These are phyloP conservation scores for Drosophila flavopinicola DNA, from an alignment of 2,888 invertebrate genomes.

Conservation along the genomic window DNA sequence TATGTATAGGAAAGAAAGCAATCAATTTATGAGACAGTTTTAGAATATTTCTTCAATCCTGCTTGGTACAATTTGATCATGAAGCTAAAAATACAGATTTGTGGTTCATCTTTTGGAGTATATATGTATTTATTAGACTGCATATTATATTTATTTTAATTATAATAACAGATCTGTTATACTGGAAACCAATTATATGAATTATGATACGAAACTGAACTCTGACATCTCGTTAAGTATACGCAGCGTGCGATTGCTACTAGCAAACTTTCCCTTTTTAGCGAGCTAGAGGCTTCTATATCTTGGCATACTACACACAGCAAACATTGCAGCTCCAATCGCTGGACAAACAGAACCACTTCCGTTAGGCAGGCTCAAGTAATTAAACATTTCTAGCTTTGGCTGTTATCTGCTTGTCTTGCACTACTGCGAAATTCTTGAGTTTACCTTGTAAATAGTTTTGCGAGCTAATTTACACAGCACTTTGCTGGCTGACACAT, in stretches of 20 bases:
- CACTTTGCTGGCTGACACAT: slow-evolving; percentile 74
- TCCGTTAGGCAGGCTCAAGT: slow-evolving; percentile 54
- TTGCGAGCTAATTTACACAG: slow-evolving; percentile 76
- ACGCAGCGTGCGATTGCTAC: slow-evolving; percentile 36
- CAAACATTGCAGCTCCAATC: slow-evolving; percentile 55
- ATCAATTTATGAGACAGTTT: no score
- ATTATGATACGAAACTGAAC: slow-evolving; percentile 37
- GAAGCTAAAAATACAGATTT: no score
- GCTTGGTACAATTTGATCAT: no score
- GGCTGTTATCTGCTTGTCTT: slow-evolving; percentile 30
- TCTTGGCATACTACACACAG: slow-evolving; percentile 6
- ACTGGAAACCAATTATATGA: slow-evolving; percentile 34
- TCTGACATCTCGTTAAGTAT: slow-evolving; percentile 55
- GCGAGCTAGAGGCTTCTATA: not conserved
- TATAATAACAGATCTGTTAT: slow-evolving; percentile 1
- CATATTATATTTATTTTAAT: not conserved
- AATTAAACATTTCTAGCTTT: slow-evolving; percentile 52
- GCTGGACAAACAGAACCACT: slow-evolving; percentile 49
- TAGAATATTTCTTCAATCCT: no score
- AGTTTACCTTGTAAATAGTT: slow-evolving; percentile 60
- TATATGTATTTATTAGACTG: not conserved
- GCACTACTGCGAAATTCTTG: slow-evolving; percentile 68
- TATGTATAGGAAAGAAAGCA: no score
- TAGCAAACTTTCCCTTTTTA: slow-evolving; percentile 42
- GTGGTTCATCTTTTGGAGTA: no score